These are phyloP conservation scores for Oncorhynchus clarkii DNA, from an alignment of 2,113 vertebrate genomes.

Conservation along the genomic window DNA sequence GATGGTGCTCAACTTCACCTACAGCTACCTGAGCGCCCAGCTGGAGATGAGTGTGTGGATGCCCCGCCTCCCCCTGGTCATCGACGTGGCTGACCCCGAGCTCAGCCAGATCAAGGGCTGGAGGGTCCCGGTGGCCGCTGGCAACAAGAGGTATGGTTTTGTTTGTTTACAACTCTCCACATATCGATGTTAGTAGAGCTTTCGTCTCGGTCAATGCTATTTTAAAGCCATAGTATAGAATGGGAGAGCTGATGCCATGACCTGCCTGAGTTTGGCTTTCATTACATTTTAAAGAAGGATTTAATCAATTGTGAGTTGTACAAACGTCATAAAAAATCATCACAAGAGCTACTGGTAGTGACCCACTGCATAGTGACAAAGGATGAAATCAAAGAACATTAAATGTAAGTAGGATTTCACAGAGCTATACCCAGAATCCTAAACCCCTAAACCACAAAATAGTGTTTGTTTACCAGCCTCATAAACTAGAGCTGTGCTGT, in stretches of 20 bases:
- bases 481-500: no score
- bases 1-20: constrained; percentile 84
- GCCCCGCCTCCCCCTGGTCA: constrained; percentile 85
- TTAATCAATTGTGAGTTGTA: background rate
- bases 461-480: background rate
- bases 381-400: background rate
- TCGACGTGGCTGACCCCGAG: constrained; percentile 87
- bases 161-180: no score
- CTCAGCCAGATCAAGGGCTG: constrained; percentile 96
- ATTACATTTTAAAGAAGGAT: no score
- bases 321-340: no score
- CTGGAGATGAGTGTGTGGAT: constrained; percentile 91
- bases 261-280: no score
- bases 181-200: no score
- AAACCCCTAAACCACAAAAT: background rate
- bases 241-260: no score
- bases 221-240: no score
- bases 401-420: background rate
- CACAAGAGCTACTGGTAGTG: background rate
- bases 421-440: no score
- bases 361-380: background rate
- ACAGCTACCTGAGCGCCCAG: constrained; percentile 84
- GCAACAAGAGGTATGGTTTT: constrained; percentile 79
- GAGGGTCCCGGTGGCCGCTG: constrained; percentile 84
- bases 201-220: no score